These are phyloP conservation scores for Drosophila flavopinicola DNA, from an alignment of 2,888 invertebrate genomes.

Conservation along the genomic window DNA sequence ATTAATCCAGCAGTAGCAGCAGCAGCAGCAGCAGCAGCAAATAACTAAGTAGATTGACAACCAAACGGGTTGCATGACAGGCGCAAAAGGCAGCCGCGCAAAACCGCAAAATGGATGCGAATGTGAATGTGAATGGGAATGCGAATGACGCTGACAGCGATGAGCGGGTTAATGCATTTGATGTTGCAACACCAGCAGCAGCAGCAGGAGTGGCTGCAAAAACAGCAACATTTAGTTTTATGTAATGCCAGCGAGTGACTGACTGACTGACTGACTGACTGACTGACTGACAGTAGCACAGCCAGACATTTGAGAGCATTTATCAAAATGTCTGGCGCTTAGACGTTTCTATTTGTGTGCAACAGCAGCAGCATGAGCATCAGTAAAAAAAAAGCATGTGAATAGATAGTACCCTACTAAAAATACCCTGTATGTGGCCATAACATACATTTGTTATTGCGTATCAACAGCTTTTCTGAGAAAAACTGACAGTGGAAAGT, in stretches of 20 bases:
- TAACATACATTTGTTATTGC: no score
- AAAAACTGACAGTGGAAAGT: no score
- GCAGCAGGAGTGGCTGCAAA: conserved; percentile 18
- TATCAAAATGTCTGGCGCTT: conserved; percentile 77
- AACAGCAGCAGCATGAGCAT: background rate
- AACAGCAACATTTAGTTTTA: conserved; percentile 40
- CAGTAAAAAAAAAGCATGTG: background rate
- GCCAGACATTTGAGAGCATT: conserved; percentile 73
- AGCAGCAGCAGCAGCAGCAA: conserved; percentile 24
- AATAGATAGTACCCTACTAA: background rate
- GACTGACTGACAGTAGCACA: conserved; percentile 31
- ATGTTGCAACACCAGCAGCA: conserved; percentile 52
- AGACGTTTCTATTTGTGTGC: conserved; percentile 69
- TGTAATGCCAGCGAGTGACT: conserved; percentile 19
- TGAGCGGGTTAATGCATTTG: conserved; percentile 77
- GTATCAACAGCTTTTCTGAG: no score
- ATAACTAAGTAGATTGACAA: conserved; percentile 59
- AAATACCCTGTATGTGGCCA: background rate
- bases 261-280: background rate
- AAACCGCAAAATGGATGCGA: conserved; percentile 58
- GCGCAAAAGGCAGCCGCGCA: conserved; percentile 21
- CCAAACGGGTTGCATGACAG: conserved; percentile 38
- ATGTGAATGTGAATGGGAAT: conserved; percentile 13
- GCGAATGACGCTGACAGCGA: conserved; percentile 72
- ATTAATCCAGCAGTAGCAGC: conserved; percentile 46